phyloP scores from a whole-genome alignment of 2,888 invertebrate species.

The Tubiluchus corallicola region DNA sequence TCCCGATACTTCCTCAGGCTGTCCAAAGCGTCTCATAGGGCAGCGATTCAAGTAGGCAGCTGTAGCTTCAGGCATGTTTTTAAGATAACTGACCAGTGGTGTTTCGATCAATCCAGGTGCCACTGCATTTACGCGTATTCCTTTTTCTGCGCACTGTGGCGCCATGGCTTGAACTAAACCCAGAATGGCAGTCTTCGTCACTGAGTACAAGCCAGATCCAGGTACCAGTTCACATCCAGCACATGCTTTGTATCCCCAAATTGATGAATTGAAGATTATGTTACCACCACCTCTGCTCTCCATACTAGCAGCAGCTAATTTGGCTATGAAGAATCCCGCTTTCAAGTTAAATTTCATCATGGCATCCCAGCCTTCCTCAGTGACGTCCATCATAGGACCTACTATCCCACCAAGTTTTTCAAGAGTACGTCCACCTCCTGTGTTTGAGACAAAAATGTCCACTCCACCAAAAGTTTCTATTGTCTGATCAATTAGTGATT shows the following conservation, averaged over 20 bases:
- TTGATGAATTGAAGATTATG: constrained; percentile 71
- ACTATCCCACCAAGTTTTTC: too few relatives aligned
- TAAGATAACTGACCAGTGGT: constrained; percentile 65
- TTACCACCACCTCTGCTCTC: constrained; percentile 52
- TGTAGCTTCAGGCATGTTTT: too few relatives aligned
- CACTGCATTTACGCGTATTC: constrained; percentile 78
- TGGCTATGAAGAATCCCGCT: constrained; percentile 60
- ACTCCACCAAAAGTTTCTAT: constrained; percentile 57
- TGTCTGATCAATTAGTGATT: too few relatives aligned
- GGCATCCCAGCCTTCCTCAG: constrained; percentile 18
- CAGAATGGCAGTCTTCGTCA: constrained; percentile 78
- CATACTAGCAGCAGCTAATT: constrained; percentile 66
- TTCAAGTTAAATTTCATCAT: constrained; percentile 91
- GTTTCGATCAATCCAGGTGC: constrained; percentile 83
- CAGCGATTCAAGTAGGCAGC: too few relatives aligned
- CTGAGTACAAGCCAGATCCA: constrained; percentile 73
- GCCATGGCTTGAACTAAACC: constrained; percentile 70
- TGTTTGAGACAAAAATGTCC: constrained; percentile 90
- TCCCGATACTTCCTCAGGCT: too few relatives aligned
- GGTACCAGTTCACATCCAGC: constrained; percentile 18
- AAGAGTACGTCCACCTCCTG: constrained; percentile 70
- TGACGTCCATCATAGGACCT: constrained; percentile 50
- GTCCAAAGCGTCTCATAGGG: too few relatives aligned
- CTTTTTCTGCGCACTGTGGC: constrained; percentile 47
- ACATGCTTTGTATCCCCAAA: constrained; percentile 45